These are phyloP conservation scores for Leptodirus hochenwartii DNA, from an alignment of 2,888 invertebrate genomes.

Conservation along the genomic window DNA sequence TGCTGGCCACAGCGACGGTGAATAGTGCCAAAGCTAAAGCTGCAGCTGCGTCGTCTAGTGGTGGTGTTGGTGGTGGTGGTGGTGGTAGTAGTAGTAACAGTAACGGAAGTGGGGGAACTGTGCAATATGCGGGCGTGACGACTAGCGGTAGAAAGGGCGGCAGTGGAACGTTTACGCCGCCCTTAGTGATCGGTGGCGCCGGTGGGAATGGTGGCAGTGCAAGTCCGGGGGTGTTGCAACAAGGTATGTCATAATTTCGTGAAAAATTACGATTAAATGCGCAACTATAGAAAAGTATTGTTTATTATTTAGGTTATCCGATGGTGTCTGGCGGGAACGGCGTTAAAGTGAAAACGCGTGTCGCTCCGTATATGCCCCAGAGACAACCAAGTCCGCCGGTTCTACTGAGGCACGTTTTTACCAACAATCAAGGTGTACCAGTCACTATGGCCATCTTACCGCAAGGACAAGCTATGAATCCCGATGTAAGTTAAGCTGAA, in stretches of 20 bases:
- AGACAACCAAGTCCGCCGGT: slow-evolving; percentile 41
- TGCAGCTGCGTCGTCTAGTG: slow-evolving; percentile 6
- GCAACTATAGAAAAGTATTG: too few relatives aligned
- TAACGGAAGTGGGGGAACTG: slow-evolving; percentile 18
- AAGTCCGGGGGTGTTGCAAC: slow-evolving; percentile 25
- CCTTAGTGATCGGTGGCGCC: slow-evolving; percentile 23
- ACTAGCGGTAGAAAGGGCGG: slow-evolving; percentile 20
- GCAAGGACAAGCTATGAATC: slow-evolving; percentile 25
- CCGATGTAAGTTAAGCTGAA: slow-evolving; percentile 28
- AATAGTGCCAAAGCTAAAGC: slow-evolving; percentile 10
- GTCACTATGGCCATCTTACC: slow-evolving; percentile 36
- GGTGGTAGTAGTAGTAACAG: slow-evolving; percentile 3
- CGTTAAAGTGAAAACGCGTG: slow-evolving; percentile 25
- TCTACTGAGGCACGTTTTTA: slow-evolving; percentile 40
- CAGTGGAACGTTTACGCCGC: slow-evolving; percentile 27
- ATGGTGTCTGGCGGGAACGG: slow-evolving; percentile 26
- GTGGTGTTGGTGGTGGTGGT: slow-evolving; percentile 9
- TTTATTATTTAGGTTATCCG: slow-evolving; percentile 15
- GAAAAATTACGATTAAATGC: neutral
- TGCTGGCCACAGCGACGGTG: slow-evolving; percentile 30
- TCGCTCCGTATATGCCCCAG: slow-evolving; percentile 32
- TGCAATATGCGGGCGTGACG: slow-evolving; percentile 27
- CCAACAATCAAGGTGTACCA: slow-evolving; percentile 35
- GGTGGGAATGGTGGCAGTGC: slow-evolving; percentile 23
- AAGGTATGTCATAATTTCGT: neutral